Evolutionary conservation across 2,113 vertebrate species (phyloP).

Genomic region (Sinocyclocheilus maitianheensis): DNA sequence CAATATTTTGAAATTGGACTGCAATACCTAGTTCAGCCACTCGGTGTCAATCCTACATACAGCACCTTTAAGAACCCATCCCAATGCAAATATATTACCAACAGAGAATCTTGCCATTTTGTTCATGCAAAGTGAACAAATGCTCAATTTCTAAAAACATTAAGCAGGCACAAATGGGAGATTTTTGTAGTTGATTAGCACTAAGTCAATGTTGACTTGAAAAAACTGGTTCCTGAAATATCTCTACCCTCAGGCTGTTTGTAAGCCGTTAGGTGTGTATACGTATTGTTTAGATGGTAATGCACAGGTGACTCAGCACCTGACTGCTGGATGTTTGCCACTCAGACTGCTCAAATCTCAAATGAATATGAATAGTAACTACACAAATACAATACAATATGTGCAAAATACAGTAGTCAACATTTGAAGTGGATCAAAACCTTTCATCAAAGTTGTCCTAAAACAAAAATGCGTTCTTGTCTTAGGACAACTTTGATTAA

Average conservation of each 20-base stretch:
- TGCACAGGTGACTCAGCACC: background rate
- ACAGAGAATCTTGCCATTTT: background rate
- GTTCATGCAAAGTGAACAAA: conserved; percentile 3
- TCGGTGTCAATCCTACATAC: too few relatives aligned
- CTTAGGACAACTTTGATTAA: too few relatives aligned
- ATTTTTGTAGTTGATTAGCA: background rate
- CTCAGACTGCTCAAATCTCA: background rate
- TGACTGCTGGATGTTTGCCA: background rate
- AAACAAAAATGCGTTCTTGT: too few relatives aligned
- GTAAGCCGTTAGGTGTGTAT: background rate
- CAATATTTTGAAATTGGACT: too few relatives aligned
- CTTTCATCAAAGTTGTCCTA: too few relatives aligned
- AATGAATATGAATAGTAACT: background rate
- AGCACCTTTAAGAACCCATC: background rate
- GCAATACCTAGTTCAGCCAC: too few relatives aligned
- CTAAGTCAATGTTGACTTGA: background rate
- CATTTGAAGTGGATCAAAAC: too few relatives aligned
- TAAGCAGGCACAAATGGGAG: background rate
- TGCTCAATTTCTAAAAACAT: background rate
- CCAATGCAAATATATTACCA: background rate
- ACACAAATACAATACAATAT: background rate
- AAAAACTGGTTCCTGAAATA: background rate
- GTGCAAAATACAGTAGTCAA: background rate
- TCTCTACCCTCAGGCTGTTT: background rate
- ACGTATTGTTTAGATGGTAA: background rate